Evolutionary conservation across 2,797 vertebrate species (phyloP).

Genomic region (Aulostomus chinensis): DNA sequence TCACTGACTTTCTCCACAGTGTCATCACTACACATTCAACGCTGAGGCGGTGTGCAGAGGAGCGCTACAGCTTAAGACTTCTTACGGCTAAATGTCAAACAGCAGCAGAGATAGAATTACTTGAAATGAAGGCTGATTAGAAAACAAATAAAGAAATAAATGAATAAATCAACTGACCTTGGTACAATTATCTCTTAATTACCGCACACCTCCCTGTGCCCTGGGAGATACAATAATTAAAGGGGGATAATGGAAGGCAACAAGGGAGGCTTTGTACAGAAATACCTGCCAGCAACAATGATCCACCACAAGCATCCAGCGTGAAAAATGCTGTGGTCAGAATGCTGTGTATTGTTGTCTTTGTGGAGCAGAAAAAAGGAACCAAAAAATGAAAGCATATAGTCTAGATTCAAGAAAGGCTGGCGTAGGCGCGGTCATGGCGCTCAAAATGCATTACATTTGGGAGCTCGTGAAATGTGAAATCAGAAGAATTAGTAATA

Average conservation of each 20-base stretch:
- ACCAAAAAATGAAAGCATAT: background rate
- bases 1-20: conserved; percentile 31
- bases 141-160: conserved; percentile 54
- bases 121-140: conserved; percentile 26
- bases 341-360: too few relatives aligned
- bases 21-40: conserved; percentile 27
- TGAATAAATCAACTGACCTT: conserved; percentile 61
- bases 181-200: conserved; percentile 64
- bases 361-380: conserved; percentile 10
- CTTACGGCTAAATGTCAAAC: conserved; percentile 25
- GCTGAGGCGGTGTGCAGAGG: conserved; percentile 7
- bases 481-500: conserved; percentile 37
- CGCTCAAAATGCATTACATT: conserved; percentile 4
- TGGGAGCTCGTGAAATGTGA: conserved; percentile 58
- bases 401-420: background rate
- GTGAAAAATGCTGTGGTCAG: background rate
- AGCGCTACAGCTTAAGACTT: background rate
- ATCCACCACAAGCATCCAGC: conserved; percentile 11
- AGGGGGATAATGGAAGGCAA: conserved; percentile 46
- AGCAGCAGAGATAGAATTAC: conserved; percentile 19
- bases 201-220: conserved; percentile 41
- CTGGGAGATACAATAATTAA: conserved; percentile 61
- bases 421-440: too few relatives aligned
- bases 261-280: conserved; percentile 28
- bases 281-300: conserved; percentile 38